Evolutionary conservation across 2,113 vertebrate genomes (phyloP), one percentile per base, ranked within the genome.

Genomic region (Prunella fulvescens): DNA sequence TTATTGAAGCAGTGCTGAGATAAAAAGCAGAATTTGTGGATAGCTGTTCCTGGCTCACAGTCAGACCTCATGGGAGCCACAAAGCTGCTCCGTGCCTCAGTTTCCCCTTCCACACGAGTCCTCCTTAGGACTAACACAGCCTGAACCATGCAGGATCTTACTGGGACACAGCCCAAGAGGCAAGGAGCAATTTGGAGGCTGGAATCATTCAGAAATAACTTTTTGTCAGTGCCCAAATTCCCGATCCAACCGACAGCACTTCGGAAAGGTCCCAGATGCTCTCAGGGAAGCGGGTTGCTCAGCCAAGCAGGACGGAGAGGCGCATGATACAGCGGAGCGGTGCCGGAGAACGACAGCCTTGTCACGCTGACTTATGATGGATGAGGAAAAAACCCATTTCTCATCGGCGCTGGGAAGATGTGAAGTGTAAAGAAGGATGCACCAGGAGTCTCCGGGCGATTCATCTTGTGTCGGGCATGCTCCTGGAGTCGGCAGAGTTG

Each of bases 331-430:
- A 96, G 88, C 9, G 42, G 8, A 18, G 85, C 25, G 14, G 81
- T 44, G 84, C 95, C 10, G 72, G 78, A 72, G 96, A 96, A 9
- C n/a, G 61, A 96, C 96, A 96, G 97, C 92, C 91, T 45, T 98
- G 97, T 98, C 98, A 97, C 3, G 8, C 96, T 93, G 97, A 97
- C 96, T 96, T 95, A 96, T 97, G 97, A 98, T 97, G 96, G 98
- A 98, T 98, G 98, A 97, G 97, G 95, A 53, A 71, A 96, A 96
- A 97, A 95, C 88, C 97, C n/a, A 97, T 98, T 97, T 97, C 96
- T 98, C 97, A 92, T 96, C 94, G 44, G n/a, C 25, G 50, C 81
- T 44, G 82, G 95, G 93, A 84, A 94, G 97, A 97, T 81, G 96
- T 85, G 96, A 92, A 96, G 97, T 97, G 96, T 97, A 96, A 98